Percentiles rank a stretch among this genome's conserved stretches.
Evolutionary conservation across 2,888 invertebrate species (phyloP).

Genomic region (Morinoia aosen): DNA sequence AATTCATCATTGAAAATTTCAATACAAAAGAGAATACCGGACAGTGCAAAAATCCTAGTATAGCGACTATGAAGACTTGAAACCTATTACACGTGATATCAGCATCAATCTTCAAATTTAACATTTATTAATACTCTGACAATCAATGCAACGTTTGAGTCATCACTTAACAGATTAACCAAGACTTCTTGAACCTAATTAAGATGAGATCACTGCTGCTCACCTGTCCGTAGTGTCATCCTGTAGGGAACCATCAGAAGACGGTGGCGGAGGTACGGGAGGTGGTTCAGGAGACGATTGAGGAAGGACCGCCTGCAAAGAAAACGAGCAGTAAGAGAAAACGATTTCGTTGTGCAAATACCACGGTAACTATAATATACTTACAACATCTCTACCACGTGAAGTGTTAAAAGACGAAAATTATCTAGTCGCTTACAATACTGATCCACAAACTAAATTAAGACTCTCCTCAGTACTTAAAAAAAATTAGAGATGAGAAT

Average conservation of each 20-base stretch:
- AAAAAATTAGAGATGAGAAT: too few species aligned
- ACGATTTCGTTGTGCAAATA: background rate
- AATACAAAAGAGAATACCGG: background rate
- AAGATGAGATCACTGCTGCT: background rate
- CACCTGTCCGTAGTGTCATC: background rate
- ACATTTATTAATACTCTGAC: background rate
- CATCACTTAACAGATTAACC: background rate
- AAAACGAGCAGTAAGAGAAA: background rate
- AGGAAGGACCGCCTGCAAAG: slow-evolving; percentile 3
- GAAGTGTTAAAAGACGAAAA: background rate
- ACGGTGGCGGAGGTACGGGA: slow-evolving; percentile 24
- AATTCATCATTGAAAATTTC: background rate
- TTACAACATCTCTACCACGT: background rate
- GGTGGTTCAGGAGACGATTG: slow-evolving; percentile 33
- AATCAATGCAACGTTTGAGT: background rate
- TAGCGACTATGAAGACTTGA: background rate
- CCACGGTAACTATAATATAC: background rate
- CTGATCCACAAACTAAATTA: background rate
- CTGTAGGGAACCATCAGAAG: background rate
- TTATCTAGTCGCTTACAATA: background rate
- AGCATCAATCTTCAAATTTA: background rate
- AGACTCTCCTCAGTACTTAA: too few species aligned
- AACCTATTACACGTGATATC: background rate
- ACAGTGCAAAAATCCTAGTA: background rate
- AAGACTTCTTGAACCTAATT: background rate